These are phyloP conservation scores for Peromyscus californicus DNA, from an alignment of 2,113 vertebrate genomes.

Conservation along the genomic window DNA sequence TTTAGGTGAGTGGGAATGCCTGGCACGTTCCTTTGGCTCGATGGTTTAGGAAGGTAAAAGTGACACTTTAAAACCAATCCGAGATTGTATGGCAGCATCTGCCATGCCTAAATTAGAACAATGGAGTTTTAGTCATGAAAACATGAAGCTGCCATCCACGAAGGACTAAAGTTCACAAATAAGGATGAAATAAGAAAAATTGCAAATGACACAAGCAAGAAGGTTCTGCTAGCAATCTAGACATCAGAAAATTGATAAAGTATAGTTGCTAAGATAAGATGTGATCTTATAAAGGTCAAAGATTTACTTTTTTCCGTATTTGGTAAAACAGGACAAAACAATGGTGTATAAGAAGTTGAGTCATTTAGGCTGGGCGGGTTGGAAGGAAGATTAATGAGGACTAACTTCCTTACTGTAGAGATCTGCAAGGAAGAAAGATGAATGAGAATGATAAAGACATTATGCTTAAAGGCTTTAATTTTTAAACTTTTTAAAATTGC, in stretches of 20 bases:
- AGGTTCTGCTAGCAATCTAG: background rate
- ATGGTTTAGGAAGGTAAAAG: background rate
- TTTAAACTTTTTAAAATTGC: background rate
- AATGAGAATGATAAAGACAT: background rate
- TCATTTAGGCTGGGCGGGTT: background rate
- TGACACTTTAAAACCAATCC: background rate
- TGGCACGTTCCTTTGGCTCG: background rate
- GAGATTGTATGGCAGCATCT: background rate
- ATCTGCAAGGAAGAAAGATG: background rate
- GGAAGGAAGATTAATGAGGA: background rate
- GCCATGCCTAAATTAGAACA: background rate
- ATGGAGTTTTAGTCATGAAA: too few species aligned
- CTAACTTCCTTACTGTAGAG: background rate
- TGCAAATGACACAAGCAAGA: background rate
- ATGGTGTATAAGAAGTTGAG: background rate
- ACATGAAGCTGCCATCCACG: background rate
- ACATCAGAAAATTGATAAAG: background rate
- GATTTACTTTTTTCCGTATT: background rate
- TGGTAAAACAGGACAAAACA: background rate
- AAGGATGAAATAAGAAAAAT: background rate
- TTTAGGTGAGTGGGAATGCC: background rate
- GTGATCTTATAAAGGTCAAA: background rate
- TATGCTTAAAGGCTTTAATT: background rate
- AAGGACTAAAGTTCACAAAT: background rate
- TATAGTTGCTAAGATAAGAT: background rate